Evolutionary conservation across 2,797 vertebrate genomes (phyloP).

Genomic region (Cygnus olor): DNA sequence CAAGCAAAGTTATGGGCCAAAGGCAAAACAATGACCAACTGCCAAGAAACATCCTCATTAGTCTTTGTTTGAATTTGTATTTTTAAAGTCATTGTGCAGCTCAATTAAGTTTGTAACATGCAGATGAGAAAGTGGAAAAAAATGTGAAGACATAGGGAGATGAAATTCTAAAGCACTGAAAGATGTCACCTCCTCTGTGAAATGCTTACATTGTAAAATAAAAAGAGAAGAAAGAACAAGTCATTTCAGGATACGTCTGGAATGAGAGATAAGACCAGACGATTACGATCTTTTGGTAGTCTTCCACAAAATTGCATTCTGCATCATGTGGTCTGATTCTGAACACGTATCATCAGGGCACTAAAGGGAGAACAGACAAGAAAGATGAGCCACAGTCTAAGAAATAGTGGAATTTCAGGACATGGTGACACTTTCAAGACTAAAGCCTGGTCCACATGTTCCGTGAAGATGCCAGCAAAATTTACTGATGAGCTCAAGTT

Average conservation of each 20-base stretch:
- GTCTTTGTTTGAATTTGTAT: slow-evolving; percentile 46
- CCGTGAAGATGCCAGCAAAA: not conserved
- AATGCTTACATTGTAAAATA: slow-evolving; percentile 50
- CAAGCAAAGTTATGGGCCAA: slow-evolving; percentile 18
- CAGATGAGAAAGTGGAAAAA: slow-evolving; percentile 69
- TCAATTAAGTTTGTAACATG: slow-evolving; percentile 51
- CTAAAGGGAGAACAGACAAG: not conserved
- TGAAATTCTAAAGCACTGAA: slow-evolving; percentile 54
- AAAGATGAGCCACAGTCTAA: not conserved
- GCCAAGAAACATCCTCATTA: slow-evolving; percentile 39
- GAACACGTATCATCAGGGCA: not conserved
- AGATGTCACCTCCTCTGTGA: slow-evolving; percentile 57
- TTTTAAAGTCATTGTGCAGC: slow-evolving; percentile 56
- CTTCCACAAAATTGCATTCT: slow-evolving; percentile 35
- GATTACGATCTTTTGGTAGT: slow-evolving; percentile 45
- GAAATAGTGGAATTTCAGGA: slow-evolving; percentile 2
- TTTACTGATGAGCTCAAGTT: not conserved
- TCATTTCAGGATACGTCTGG: slow-evolving; percentile 64
- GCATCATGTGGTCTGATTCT: not conserved
- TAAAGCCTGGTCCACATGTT: not conserved
- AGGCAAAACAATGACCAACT: slow-evolving; percentile 28
- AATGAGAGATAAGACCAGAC: slow-evolving; percentile 57
- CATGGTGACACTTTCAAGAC: not conserved
- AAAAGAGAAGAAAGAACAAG: slow-evolving; percentile 33
- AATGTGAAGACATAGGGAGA: slow-evolving; percentile 50